phyloP scores from a whole-genome alignment of 23 tunicate species.

The Styela plicata region DNA sequence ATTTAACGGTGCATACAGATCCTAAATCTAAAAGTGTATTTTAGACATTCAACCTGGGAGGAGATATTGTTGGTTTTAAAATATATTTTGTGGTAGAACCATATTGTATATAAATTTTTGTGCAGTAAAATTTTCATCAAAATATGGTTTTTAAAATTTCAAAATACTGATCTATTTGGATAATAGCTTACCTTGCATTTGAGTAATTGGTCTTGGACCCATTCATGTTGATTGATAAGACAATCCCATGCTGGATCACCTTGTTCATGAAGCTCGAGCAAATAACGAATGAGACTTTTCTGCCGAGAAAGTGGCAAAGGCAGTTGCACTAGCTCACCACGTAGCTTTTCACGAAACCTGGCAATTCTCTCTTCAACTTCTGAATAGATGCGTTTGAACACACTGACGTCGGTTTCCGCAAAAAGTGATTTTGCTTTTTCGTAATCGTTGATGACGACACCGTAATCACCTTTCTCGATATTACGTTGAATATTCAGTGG shows the following conservation, averaged over 20 bases:
- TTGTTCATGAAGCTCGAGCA: slow-evolving; percentile 55
- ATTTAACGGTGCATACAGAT: too few relatives aligned
- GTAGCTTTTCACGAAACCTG: slow-evolving; percentile 58
- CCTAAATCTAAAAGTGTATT: too few relatives aligned
- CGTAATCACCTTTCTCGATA: slow-evolving; percentile 85
- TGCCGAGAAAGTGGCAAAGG: slow-evolving; percentile 71
- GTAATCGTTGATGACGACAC: slow-evolving; percentile 91
- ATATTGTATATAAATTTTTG: too few relatives aligned
- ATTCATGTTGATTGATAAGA: slow-evolving; percentile 64
- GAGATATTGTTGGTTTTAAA: too few relatives aligned
- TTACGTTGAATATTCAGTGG: slow-evolving; percentile 84
- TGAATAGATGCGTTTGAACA: slow-evolving; percentile 76
- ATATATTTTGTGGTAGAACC: too few relatives aligned
- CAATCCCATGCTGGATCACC: slow-evolving; percentile 97
- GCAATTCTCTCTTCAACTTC: slow-evolving; percentile 70
- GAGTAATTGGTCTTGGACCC: slow-evolving; percentile 71
- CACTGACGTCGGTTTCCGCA: slow-evolving; percentile 69
- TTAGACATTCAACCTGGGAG: too few relatives aligned
- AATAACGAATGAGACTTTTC: slow-evolving; percentile 78
- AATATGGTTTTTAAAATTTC: too few relatives aligned
- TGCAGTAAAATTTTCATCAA: too few relatives aligned
- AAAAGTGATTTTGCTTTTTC: slow-evolving; percentile 95
- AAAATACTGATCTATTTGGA: too few relatives aligned
- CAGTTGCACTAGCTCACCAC: slow-evolving; percentile 53
- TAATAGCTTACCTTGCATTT: too few relatives aligned